A percentile compares a stretch with the other conserved stretches of the same genome.
phyloP scores from a whole-genome alignment of 2,797 vertebrate genomes.

The Megaceryle alcyon region DNA sequence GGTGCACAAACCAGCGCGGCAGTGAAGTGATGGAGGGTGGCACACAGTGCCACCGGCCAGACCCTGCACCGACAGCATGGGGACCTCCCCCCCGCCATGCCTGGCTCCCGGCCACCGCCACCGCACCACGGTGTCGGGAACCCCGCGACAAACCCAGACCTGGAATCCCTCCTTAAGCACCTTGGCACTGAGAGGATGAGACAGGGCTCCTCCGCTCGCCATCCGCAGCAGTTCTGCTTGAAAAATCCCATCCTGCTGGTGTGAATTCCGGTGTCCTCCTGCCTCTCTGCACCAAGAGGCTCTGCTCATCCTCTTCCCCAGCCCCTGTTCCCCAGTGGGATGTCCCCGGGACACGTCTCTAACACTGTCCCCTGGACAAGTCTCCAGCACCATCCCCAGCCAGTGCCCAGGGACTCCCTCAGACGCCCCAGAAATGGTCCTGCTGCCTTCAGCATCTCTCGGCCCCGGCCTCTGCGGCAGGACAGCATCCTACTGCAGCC shows the following conservation, averaged over 20 bases:
- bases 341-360: not conserved
- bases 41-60: accelerated
- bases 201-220: not conserved
- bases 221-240: not conserved
- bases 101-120: not conserved
- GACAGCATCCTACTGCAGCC: not conserved
- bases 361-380: not conserved
- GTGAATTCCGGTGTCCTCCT: not conserved
- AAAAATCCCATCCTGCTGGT: not conserved
- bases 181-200: slow-evolving; percentile 6
- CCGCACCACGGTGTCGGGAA: not conserved
- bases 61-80: accelerated
- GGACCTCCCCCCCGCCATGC: not conserved
- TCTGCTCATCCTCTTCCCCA: accelerated
- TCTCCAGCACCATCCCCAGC: not conserved
- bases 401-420: not conserved
- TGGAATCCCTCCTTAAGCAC: not conserved
- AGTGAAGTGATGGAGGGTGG: not conserved
- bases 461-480: accelerated
- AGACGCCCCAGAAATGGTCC: accelerated
- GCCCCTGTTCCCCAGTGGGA: not conserved
- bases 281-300: not conserved
- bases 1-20: not conserved
- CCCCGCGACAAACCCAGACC: not conserved
- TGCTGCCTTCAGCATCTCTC: not conserved